phyloP scores from a whole-genome alignment of 2,113 vertebrate species.

The Smithornis capensis region DNA sequence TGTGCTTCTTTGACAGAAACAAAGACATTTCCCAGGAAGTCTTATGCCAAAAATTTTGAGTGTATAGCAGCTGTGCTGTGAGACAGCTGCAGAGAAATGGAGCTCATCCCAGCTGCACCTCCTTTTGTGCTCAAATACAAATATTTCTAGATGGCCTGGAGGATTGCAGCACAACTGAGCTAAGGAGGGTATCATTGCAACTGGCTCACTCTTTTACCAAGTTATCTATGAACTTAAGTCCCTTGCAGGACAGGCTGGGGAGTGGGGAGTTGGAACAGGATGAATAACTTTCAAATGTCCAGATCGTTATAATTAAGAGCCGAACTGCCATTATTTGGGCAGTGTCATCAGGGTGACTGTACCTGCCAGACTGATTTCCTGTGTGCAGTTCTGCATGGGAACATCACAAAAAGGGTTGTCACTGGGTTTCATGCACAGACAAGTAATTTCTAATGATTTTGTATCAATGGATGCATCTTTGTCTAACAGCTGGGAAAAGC shows the following conservation, averaged over 20 bases:
- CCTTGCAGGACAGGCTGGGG: background rate
- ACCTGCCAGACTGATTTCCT: background rate
- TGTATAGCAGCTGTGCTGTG: background rate
- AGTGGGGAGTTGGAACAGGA: background rate
- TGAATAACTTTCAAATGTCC: background rate
- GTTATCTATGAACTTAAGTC: background rate
- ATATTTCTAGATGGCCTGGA: background rate
- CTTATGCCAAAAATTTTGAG: background rate
- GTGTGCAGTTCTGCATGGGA: background rate
- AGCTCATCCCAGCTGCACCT: background rate
- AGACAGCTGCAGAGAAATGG: background rate
- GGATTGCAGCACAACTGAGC: background rate
- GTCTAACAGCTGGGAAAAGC: background rate
- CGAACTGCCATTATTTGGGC: background rate
- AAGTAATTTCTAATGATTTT: background rate
- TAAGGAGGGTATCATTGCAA: background rate
- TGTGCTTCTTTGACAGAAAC: background rate
- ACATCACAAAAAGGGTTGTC: background rate
- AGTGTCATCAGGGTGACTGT: background rate
- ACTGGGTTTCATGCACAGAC: rapidly evolving
- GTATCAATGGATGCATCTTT: background rate
- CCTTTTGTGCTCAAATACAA: background rate
- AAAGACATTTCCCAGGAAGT: background rate
- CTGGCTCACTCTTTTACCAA: background rate
- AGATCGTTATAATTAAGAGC: background rate